Conservation (phyloP, 2,888 invertebrate genomes). For the Campoletis raptor region DNA sequence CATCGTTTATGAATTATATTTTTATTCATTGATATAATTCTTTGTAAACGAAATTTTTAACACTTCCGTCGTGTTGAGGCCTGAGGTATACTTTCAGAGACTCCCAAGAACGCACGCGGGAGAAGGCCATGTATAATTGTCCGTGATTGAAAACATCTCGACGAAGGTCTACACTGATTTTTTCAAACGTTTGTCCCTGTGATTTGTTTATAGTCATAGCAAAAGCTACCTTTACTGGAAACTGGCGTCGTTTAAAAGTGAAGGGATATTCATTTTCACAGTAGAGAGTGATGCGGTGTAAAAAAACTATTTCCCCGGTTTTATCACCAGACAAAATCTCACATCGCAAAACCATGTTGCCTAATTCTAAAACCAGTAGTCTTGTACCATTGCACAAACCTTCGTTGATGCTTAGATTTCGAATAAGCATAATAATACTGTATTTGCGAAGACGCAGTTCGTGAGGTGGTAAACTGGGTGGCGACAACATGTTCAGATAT, state of each 20-base stretch:
- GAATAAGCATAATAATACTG: conserved; percentile 49
- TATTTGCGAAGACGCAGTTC: conserved; percentile 37
- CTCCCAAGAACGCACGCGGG: conserved; percentile 63
- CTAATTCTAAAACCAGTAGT: conserved; percentile 37
- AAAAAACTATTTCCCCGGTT: conserved; percentile 35
- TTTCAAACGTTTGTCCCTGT: conserved; percentile 66
- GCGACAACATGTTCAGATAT: conserved; percentile 61
- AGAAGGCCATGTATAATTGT: conserved; percentile 70
- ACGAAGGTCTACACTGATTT: conserved; percentile 61
- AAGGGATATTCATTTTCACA: conserved; percentile 37
- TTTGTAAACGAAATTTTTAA: conserved; percentile 51
- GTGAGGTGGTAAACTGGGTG: conserved; percentile 35
- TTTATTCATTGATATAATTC: conserved; percentile 39
- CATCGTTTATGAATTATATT: too few species aligned
- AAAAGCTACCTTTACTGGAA: conserved; percentile 69
- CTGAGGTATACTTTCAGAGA: conserved; percentile 53
- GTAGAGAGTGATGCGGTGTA: conserved; percentile 48
- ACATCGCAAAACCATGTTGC: conserved; percentile 49
- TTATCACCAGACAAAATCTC: conserved; percentile 68
- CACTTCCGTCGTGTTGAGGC: conserved; percentile 30
- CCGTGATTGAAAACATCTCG: conserved; percentile 68
- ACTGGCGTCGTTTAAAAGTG: conserved; percentile 60
- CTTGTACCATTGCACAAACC: conserved; percentile 68
- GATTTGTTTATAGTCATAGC: conserved; percentile 71
- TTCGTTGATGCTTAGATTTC: conserved; percentile 54